Conservation (phyloP, 2,113 vertebrate species). For the Daphoenositta chrysoptera region DNA sequence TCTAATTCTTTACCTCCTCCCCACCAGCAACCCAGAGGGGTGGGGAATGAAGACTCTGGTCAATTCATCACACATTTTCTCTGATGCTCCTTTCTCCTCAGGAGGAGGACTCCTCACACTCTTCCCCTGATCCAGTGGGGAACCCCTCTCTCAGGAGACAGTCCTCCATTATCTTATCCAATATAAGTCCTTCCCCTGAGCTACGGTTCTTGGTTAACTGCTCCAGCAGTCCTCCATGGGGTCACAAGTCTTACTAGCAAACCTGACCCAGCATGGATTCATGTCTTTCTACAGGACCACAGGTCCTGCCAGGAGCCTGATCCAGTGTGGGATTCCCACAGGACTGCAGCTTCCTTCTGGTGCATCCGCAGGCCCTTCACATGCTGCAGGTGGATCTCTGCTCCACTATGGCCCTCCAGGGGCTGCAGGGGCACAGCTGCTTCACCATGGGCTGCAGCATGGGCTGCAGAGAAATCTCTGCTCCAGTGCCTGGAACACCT, state of each 20-base stretch:
- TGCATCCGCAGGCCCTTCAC: background rate
- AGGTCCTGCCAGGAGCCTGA: background rate
- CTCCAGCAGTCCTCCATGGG: background rate
- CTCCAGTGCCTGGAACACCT: fast-evolving
- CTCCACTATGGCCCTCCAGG: background rate
- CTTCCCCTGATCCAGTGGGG: background rate
- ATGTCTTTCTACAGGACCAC: background rate
- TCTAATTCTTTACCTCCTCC: background rate
- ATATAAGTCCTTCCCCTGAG: background rate
- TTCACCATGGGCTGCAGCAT: background rate
- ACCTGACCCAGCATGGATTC: background rate
- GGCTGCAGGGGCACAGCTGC: background rate
- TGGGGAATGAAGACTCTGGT: background rate
- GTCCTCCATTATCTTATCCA: background rate
- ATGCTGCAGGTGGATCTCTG: background rate
- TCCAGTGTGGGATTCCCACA: background rate
- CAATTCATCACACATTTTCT: background rate
- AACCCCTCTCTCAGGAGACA: background rate
- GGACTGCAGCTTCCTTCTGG: background rate
- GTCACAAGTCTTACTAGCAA: background rate
- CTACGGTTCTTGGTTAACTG: background rate
- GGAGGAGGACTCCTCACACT: background rate
- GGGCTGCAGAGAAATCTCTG: background rate
- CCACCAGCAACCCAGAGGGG: fast-evolving
- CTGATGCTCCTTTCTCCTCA: background rate